A percentile compares a stretch with the other conserved stretches of the same genome.
Conservation (phyloP, 2,797 vertebrate species). For the Cuculus canorus region DNA sequence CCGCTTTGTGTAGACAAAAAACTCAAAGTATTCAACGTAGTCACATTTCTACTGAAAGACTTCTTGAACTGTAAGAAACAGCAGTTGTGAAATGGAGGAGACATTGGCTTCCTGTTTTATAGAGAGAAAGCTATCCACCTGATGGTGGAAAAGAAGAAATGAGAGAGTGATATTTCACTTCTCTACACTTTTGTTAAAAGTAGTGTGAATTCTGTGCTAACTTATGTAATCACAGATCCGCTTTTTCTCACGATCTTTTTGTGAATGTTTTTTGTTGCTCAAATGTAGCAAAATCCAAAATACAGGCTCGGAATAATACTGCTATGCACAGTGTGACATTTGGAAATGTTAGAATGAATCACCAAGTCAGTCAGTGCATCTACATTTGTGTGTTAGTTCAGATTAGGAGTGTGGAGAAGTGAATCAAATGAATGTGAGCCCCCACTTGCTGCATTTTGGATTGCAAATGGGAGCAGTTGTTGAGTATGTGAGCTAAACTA, state of each 20-base stretch:
- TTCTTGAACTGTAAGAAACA: background rate
- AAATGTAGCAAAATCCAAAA: background rate
- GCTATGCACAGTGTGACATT: background rate
- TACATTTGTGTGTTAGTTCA: background rate
- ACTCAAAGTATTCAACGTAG: background rate
- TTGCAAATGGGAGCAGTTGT: slow-evolving; percentile 4
- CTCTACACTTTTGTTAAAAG: background rate
- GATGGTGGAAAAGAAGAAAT: background rate
- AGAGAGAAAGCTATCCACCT: background rate
- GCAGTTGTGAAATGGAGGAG: background rate
- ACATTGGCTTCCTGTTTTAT: background rate
- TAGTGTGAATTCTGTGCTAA: background rate
- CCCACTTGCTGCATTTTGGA: background rate
- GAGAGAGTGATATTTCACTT: background rate
- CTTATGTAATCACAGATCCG: background rate
- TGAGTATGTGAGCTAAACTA: background rate
- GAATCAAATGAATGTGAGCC: background rate
- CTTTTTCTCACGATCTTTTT: background rate
- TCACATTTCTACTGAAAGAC: background rate
- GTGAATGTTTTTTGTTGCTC: background rate
- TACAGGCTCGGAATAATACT: background rate
- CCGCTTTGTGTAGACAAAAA: background rate
- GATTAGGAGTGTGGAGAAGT: background rate
- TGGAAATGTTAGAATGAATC: slow-evolving; percentile 17
- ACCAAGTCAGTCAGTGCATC: background rate